A percentile compares a stretch with the other conserved stretches of the same genome.
These are phyloP conservation scores for Clarias batrachus DNA, from an alignment of 2,113 vertebrate genomes.

Conservation along the genomic window DNA sequence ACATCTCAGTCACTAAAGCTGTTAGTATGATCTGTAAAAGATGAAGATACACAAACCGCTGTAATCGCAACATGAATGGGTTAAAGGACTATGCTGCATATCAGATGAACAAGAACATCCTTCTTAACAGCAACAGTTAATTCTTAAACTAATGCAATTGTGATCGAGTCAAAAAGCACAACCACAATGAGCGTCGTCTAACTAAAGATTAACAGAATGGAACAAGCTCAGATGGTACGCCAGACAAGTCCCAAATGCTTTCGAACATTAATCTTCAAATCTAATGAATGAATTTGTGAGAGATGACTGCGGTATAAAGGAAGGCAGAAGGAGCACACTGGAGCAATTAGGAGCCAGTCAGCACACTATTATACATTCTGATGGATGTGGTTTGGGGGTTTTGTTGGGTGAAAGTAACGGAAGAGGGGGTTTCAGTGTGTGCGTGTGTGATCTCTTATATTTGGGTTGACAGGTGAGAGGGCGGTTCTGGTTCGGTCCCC, in stretches of 20 bases:
- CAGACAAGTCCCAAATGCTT: constrained; percentile 42
- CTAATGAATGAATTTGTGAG: constrained; percentile 41
- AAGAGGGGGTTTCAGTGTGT: constrained; percentile 18
- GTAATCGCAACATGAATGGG: too few species aligned
- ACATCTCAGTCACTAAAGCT: neutral
- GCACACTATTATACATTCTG: constrained; percentile 55
- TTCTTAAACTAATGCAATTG: neutral
- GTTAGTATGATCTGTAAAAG: neutral
- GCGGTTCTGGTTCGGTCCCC: constrained; percentile 16
- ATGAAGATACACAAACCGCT: neutral
- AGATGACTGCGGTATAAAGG: constrained; percentile 16
- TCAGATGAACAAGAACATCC: neutral
- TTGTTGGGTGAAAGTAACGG: constrained; percentile 44
- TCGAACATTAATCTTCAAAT: constrained; percentile 31
- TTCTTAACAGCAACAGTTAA: constrained; percentile 1
- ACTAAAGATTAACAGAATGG: constrained; percentile 14
- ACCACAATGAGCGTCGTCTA: neutral
- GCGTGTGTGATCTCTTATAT: constrained; percentile 15
- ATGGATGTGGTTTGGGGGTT: constrained; percentile 53
- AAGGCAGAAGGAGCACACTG: constrained; percentile 46
- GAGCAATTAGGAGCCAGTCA: constrained; percentile 44
- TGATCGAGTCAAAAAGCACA: neutral
- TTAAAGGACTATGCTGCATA: neutral
- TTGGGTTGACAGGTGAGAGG: constrained; percentile 49
- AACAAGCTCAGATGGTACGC: constrained; percentile 23